phyloP scores from a whole-genome alignment of 2,797 vertebrate genomes.

The Semaprochilodus insignis region DNA sequence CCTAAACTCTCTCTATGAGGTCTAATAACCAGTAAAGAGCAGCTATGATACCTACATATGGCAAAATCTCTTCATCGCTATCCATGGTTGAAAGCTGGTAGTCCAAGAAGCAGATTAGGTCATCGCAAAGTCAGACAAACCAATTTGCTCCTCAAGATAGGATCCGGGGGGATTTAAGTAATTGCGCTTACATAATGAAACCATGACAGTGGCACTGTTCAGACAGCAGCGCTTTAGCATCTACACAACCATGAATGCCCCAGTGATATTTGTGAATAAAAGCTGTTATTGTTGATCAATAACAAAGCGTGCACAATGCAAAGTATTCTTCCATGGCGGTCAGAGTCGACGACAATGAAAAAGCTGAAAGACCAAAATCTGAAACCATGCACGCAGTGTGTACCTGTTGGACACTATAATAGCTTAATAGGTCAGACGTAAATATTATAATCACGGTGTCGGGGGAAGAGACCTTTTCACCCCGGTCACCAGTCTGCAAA shows the following conservation, averaged over 20 bases:
- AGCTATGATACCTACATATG: constrained; percentile 48
- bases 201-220: constrained; percentile 23
- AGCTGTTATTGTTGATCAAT: constrained; percentile 43
- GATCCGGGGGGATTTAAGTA: constrained; percentile 55
- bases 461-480: not conserved
- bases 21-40: constrained; percentile 6
- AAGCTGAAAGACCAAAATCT: not conserved
- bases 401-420: not conserved
- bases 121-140: constrained; percentile 51
- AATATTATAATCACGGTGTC: constrained; percentile 2
- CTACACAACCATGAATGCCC: not conserved
- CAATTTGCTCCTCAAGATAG: constrained; percentile 41
- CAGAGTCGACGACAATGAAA: not conserved
- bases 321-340: not conserved
- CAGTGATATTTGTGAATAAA: constrained; percentile 42
- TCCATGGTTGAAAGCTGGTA: constrained; percentile 52
- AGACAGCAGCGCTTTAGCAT: not conserved
- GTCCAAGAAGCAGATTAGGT: constrained; percentile 47
- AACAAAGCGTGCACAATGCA: constrained; percentile 19
- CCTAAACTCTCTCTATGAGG: not conserved
- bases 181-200: constrained; percentile 53
- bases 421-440: not conserved
- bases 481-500: not conserved
- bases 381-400: not conserved
- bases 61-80: constrained; percentile 43